Evolutionary conservation across 2,888 invertebrate genomes (phyloP), one percentile per base, ranked within the genome.

Genomic region (Poecilus cupreus): DNA sequence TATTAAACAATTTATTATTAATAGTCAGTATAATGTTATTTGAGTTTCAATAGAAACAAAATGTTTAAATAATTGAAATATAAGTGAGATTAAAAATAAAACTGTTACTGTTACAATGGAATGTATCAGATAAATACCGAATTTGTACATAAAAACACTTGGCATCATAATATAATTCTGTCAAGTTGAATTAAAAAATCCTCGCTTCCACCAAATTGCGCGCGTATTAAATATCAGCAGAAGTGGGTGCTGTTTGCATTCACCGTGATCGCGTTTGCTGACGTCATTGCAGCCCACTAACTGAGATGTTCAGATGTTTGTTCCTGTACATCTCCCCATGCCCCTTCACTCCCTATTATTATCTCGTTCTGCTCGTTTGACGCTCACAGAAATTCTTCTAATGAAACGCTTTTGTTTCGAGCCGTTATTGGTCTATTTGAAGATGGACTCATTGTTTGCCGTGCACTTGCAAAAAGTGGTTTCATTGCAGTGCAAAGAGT

Each of bases 371-470:
- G 24, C 13, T 26, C 60, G 46, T 77, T 77, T 60, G 60, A 24
- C 22, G 60, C 57, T 60, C 64, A 77, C 57, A 77, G 77, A 64
- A 60, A 43, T 60, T 78, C 60, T 64, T 39, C 64, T 78, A 78
- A 78, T 78, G 76, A 76, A 76, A 76, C 37, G 54, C 76, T 76
- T 76, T 76, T 54, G 54, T 76, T 76, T 57, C 39, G 10, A 54
- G 22, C 76, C 24, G 18, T 76, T 76, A 74, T 74, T 74, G 26
- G 51, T 51, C 26, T 49, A 49, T 46, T 75, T 46, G 74, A 75
- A 75, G 32, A 26, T 51, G 18, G 24, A 46, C 10, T 11, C 22
- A 72, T 72, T 72, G 72, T 72, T 43, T 72, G 20, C 8, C 46
- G 16, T 18, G 3, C 32, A 64, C 64, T 13, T 6, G 24, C 37